Conservation (phyloP, 2,888 invertebrate species). For the Asteroscopus sphinx region DNA sequence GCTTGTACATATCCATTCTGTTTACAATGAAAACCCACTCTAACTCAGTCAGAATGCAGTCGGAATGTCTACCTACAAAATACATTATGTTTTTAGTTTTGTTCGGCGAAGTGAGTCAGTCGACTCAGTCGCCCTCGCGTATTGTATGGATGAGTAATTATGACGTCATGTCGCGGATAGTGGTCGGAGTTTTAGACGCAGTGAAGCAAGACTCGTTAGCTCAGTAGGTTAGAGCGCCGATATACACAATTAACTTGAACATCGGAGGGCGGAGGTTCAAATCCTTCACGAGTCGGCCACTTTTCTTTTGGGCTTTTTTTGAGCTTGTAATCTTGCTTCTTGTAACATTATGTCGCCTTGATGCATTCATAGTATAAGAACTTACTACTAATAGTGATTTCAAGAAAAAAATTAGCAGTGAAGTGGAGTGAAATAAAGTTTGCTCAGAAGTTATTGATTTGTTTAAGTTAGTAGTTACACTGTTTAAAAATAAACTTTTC, state of each 20-base stretch:
- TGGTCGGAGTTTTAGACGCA: background rate
- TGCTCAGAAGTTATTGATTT: too few species aligned
- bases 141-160: background rate
- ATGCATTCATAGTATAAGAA: too few species aligned
- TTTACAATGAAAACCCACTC: too few species aligned
- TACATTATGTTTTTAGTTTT: too few species aligned
- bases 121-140: background rate
- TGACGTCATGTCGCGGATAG: constrained; percentile 8
- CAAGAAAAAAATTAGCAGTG: too few species aligned
- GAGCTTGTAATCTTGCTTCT: background rate
- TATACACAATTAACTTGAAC: constrained; percentile 18
- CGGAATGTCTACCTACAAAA: too few species aligned
- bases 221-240: constrained; percentile 42
- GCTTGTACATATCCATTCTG: too few species aligned
- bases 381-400: too few species aligned
- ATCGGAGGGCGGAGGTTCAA: constrained; percentile 34
- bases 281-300: constrained; percentile 37
- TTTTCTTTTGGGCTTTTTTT: background rate
- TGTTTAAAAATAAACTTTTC: too few species aligned
- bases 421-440: too few species aligned
- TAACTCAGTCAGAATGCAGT: constrained; percentile 4
- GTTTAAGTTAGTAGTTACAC: too few species aligned
- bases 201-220: constrained; percentile 24
- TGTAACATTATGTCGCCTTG: too few species aligned
- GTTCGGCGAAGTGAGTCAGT: background rate